A percentile compares a stretch with the other conserved stretches of the same genome.
phyloP scores from a whole-genome alignment of 2,113 vertebrate genomes.

The Hystrix cristata region DNA sequence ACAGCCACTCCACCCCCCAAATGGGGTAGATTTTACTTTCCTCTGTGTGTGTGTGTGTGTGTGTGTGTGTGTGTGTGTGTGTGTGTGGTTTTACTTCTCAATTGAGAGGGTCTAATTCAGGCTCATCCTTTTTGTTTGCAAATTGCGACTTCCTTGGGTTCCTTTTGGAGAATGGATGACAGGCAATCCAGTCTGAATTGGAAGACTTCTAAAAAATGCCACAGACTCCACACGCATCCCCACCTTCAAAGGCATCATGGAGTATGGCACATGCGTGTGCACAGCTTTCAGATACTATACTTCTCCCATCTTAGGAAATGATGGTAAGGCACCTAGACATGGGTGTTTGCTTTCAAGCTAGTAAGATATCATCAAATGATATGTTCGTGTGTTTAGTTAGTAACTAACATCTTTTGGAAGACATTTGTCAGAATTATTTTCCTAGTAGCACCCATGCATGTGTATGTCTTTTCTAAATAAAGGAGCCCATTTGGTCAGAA shows the following conservation, averaged over 20 bases:
- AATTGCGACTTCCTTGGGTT: conserved; percentile 31
- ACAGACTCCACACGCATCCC: not conserved
- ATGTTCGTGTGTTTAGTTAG: not conserved
- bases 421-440: conserved; percentile 9
- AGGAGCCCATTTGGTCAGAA: not conserved
- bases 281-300: too few species aligned
- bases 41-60: not conserved
- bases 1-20: not conserved
- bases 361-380: not conserved
- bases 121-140: conserved; percentile 22
- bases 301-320: not conserved
- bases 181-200: not conserved
- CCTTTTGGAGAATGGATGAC: conserved; percentile 40
- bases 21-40: not conserved
- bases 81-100: conserved; percentile 6
- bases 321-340: not conserved
- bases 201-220: conserved; percentile 33
- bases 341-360: not conserved
- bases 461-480: not conserved
- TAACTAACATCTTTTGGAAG: not conserved
- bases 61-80: not conserved
- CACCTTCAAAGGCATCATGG: not conserved
- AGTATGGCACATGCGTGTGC: accelerated
- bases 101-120: conserved; percentile 3
- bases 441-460: not conserved